Conservation (phyloP, 2,797 vertebrate species). For the Silurus lanzhouensis region DNA sequence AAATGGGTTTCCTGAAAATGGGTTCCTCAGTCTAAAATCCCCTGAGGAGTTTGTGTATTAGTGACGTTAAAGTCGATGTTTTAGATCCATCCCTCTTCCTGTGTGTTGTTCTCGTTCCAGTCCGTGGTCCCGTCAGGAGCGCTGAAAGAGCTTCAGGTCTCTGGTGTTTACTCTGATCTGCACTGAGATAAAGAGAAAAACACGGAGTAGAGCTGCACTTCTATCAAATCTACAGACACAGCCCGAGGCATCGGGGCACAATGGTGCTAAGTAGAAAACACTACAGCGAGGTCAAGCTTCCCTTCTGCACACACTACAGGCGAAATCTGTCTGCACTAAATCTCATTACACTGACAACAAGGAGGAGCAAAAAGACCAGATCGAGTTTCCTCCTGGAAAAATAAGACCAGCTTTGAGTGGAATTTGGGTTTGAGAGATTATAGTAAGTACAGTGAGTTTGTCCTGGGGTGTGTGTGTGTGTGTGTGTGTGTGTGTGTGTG, state of each 20-base stretch:
- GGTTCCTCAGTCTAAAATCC: background rate
- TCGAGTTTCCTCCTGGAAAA: slow-evolving; percentile 17
- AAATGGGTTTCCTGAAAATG: background rate
- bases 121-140: background rate
- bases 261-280: slow-evolving; percentile 1
- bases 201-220: background rate
- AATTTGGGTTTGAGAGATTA: slow-evolving; percentile 46
- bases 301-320: slow-evolving; percentile 52
- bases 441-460: slow-evolving; percentile 51
- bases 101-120: background rate
- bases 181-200: slow-evolving; percentile 16
- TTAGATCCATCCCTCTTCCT: background rate
- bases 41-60: background rate
- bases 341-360: slow-evolving; percentile 64
- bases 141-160: background rate
- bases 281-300: slow-evolving; percentile 28
- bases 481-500: background rate
- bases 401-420: slow-evolving; percentile 18
- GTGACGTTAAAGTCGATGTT: background rate
- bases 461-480: slow-evolving; percentile 32
- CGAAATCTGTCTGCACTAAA: slow-evolving; percentile 66
- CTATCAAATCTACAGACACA: background rate
- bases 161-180: background rate
- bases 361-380: slow-evolving; percentile 37
- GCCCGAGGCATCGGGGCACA: background rate